Evolutionary conservation across 2,888 invertebrate species (phyloP).

Genomic region (Leucoma salicis): DNA sequence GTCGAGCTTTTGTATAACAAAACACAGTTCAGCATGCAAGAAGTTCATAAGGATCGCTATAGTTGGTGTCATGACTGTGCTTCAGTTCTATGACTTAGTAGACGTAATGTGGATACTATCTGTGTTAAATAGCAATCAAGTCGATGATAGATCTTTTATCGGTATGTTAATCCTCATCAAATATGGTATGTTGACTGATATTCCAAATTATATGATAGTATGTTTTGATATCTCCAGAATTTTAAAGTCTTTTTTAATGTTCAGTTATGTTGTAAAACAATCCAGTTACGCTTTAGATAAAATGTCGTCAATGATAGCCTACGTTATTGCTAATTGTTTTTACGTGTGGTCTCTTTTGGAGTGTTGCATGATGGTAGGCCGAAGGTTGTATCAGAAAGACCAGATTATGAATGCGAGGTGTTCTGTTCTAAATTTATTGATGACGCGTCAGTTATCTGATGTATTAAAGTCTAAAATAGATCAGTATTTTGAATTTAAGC

Average conservation of each 20-base stretch:
- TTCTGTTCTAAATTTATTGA: slow-evolving; percentile 2
- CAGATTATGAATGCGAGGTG: not conserved
- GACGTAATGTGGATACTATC: slow-evolving; percentile 25
- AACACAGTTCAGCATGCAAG: slow-evolving; percentile 10
- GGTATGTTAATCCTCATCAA: slow-evolving; percentile 2
- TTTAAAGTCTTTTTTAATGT: slow-evolving; percentile 37
- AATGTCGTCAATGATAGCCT: slow-evolving; percentile 29
- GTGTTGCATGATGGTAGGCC: slow-evolving; percentile 29
- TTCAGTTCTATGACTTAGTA: slow-evolving; percentile 28
- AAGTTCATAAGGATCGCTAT: slow-evolving; percentile 34
- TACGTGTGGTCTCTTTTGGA: slow-evolving; percentile 39
- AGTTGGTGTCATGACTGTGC: slow-evolving; percentile 31
- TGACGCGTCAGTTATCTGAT: slow-evolving; percentile 15
- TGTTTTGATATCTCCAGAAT: slow-evolving; percentile 31
- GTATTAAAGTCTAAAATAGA: slow-evolving; percentile 13
- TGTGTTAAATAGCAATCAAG: not conserved
- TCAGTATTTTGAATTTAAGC: slow-evolving; percentile 16
- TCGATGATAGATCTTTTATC: not conserved
- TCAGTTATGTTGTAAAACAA: slow-evolving; percentile 25
- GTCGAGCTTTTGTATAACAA: slow-evolving; percentile 25
- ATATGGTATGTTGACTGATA: not conserved
- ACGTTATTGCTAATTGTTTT: slow-evolving; percentile 33
- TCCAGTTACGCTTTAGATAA: slow-evolving; percentile 27
- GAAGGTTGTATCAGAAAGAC: slow-evolving; percentile 15
- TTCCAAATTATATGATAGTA: slow-evolving; percentile 9